phyloP scores from a whole-genome alignment of 2,113 vertebrate genomes.

The Brienomyrus brachyistius region DNA sequence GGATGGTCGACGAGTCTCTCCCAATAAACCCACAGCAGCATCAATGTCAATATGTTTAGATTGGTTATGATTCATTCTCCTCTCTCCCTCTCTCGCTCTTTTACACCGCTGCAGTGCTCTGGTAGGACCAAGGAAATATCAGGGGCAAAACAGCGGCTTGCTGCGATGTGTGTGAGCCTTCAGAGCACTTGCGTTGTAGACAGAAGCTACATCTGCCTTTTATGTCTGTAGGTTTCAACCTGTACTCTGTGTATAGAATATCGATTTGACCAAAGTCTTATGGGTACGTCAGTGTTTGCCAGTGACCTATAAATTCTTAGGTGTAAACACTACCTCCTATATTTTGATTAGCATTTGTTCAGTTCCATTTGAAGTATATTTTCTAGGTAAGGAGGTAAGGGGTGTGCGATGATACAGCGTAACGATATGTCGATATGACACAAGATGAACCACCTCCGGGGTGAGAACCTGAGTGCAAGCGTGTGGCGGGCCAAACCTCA shows the following conservation, averaged over 20 bases:
- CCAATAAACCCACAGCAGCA: not conserved
- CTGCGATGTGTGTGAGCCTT: not conserved
- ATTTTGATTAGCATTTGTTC: not conserved
- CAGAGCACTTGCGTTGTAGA: not conserved
- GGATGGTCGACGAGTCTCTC: not conserved
- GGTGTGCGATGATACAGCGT: no score
- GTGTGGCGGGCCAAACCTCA: no score
- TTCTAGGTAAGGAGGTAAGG: not conserved
- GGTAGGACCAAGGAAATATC: not conserved
- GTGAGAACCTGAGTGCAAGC: no score
- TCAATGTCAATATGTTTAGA: not conserved
- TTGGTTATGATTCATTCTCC: not conserved
- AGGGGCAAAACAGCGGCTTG: not conserved
- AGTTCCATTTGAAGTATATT: not conserved
- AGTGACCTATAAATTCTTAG: not conserved
- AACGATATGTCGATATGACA: no score
- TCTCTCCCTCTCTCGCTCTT: not conserved
- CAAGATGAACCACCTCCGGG: no score
- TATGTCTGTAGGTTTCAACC: not conserved
- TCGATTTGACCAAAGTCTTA: not conserved
- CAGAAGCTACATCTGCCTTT: not conserved
- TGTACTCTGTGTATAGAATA: not conserved
- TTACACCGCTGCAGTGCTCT: not conserved
- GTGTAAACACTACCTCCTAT: not conserved
- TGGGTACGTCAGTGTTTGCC: not conserved